Evolutionary conservation across 2,888 invertebrate genomes (phyloP).

Genomic region (Drosophila buzzatii): DNA sequence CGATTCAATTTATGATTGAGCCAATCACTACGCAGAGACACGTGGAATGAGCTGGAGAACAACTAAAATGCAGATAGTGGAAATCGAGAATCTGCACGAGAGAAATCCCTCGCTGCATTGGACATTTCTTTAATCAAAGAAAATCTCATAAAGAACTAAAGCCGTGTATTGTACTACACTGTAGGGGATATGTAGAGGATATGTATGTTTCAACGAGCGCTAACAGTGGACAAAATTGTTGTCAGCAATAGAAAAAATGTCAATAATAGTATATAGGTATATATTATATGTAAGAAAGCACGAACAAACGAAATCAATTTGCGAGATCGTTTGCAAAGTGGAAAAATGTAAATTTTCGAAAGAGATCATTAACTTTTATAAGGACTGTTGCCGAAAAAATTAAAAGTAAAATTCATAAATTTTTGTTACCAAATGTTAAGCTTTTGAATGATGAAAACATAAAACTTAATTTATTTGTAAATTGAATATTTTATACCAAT

Average conservation of each 20-base stretch:
- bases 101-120: not conserved
- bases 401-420: not conserved
- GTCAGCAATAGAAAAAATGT: slow-evolving; percentile 14
- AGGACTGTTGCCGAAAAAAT: not conserved
- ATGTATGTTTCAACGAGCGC: not conserved
- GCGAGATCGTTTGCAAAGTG: not conserved
- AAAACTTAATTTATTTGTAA: slow-evolving; percentile 1
- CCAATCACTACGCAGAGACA: no score
- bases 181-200: not conserved
- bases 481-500: not conserved
- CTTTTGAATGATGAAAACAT: not conserved
- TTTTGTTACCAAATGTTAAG: not conserved
- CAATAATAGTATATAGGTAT: slow-evolving; percentile 3
- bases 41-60: not conserved
- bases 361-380: not conserved
- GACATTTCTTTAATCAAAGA: not conserved
- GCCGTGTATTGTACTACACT: not conserved
- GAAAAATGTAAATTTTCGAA: not conserved
- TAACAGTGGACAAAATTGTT: not conserved
- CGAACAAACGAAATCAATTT: not conserved
- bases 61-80: not conserved
- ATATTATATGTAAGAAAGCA: not conserved
- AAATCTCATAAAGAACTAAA: not conserved
- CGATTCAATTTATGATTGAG: not conserved
- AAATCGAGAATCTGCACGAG: not conserved